These are phyloP conservation scores for Tachystola acroxantha DNA, from an alignment of 2,888 invertebrate species.

Conservation along the genomic window DNA sequence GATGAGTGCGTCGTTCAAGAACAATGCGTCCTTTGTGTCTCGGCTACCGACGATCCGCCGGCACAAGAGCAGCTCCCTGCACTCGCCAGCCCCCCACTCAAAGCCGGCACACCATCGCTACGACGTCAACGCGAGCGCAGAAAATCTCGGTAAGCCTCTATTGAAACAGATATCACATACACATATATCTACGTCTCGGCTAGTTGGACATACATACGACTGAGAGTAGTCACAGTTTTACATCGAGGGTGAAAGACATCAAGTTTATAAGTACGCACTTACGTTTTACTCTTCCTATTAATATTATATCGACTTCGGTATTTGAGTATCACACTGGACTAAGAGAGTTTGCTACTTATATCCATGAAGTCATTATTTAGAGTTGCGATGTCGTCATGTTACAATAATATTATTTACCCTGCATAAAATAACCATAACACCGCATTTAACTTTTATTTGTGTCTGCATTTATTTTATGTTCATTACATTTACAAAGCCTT, in stretches of 20 bases:
- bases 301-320: too few relatives aligned
- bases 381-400: not conserved
- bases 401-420: not conserved
- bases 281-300: too few relatives aligned
- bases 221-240: not conserved
- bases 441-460: too few relatives aligned
- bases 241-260: not conserved
- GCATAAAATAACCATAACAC: too few relatives aligned
- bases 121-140: slow-evolving; percentile 85
- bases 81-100: slow-evolving; percentile 84
- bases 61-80: slow-evolving; percentile 87
- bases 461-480: too few relatives aligned
- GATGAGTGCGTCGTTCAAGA: slow-evolving; percentile 90
- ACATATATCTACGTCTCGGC: slow-evolving; percentile 4
- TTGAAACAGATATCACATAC: slow-evolving; percentile 7
- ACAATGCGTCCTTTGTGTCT: slow-evolving; percentile 95
- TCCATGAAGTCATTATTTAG: too few relatives aligned
- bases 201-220: not conserved
- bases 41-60: slow-evolving; percentile 92
- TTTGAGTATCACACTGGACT: too few relatives aligned
- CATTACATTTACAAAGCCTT: too few relatives aligned
- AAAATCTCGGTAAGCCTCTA: slow-evolving; percentile 82
- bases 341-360: too few relatives aligned
- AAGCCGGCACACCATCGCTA: slow-evolving; percentile 82
- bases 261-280: not conserved